A percentile compares a stretch with the other conserved stretches of the same genome.
These are phyloP conservation scores for Zaprionus bogoriensis DNA, from an alignment of 2,888 invertebrate genomes.

Conservation along the genomic window DNA sequence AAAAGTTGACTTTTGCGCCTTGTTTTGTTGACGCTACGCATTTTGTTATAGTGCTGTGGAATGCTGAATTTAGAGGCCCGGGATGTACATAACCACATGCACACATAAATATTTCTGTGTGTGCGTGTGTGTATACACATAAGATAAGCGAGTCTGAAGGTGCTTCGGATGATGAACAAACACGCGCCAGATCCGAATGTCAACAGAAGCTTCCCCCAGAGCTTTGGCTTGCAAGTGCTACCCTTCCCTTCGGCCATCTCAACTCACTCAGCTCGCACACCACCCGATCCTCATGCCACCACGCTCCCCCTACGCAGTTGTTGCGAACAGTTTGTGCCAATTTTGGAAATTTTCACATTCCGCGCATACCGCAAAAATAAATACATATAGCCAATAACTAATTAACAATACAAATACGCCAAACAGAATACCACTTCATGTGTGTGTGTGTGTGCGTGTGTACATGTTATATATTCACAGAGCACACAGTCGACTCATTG, in stretches of 20 bases:
- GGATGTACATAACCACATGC: constrained; percentile 11
- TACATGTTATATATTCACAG: neutral
- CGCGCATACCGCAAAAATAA: constrained; percentile 46
- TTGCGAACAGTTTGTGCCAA: constrained; percentile 29
- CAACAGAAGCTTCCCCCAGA: constrained; percentile 53
- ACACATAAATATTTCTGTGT: neutral
- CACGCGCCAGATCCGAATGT: constrained; percentile 67
- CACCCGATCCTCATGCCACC: neutral
- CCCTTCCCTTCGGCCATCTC: neutral
- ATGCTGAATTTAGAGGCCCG: constrained; percentile 53
- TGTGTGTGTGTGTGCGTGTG: neutral
- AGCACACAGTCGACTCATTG: constrained; percentile 5
- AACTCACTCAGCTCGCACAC: neutral
- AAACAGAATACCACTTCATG: constrained; percentile 11
- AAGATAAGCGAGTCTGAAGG: constrained; percentile 52
- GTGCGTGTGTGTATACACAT: constrained; percentile 3
- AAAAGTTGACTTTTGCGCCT: constrained; percentile 63
- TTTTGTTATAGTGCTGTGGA: constrained; percentile 55
- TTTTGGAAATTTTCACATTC: constrained; percentile 61
- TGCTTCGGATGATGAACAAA: constrained; percentile 53
- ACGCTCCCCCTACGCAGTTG: neutral
- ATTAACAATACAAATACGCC: constrained; percentile 63
- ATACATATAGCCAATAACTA: constrained; percentile 55
- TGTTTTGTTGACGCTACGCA: constrained; percentile 44
- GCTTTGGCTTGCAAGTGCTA: constrained; percentile 14